A percentile compares a stretch with the other conserved stretches of the same genome.
Evolutionary conservation across 2,113 vertebrate species (phyloP).

Genomic region (Phrynocephalus versicolor): DNA sequence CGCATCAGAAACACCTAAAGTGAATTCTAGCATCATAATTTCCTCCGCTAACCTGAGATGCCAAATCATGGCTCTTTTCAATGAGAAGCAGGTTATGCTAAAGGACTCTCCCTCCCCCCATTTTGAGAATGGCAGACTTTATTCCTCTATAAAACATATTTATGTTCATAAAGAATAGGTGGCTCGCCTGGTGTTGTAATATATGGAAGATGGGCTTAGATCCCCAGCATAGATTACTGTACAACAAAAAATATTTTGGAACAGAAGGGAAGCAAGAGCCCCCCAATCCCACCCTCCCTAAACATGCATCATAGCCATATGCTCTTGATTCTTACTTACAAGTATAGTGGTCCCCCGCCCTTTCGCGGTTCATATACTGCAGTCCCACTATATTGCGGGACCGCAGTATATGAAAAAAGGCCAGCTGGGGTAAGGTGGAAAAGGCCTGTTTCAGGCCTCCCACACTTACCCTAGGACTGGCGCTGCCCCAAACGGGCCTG

Average conservation of each 20-base stretch:
- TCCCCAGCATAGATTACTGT: conserved; percentile 9
- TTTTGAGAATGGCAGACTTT: conserved; percentile 74
- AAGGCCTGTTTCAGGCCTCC: too few species aligned
- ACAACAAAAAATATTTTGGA: background rate
- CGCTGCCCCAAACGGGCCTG: too few species aligned
- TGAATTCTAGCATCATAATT: conserved; percentile 82
- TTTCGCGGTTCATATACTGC: too few species aligned
- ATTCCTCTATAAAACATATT: conserved; percentile 80
- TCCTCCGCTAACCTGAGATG: conserved; percentile 77
- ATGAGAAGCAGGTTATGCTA: conserved; percentile 72
- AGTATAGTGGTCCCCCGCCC: too few species aligned
- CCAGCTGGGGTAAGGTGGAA: too few species aligned
- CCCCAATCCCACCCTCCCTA: background rate
- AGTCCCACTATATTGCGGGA: too few species aligned
- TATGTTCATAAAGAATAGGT: conserved; percentile 73
- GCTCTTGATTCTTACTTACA: background rate
- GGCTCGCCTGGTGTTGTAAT: conserved; percentile 60
- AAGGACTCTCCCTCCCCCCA: conserved; percentile 72
- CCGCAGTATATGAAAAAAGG: too few species aligned
- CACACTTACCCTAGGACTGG: too few species aligned
- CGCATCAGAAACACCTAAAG: conserved; percentile 79
- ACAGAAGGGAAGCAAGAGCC: conserved; percentile 19
- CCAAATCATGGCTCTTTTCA: conserved; percentile 76
- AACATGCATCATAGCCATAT: background rate
- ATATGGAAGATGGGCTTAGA: conserved; percentile 9